Evolutionary conservation across 2,113 vertebrate genomes (phyloP), one percentile per base, ranked within the genome.

Genomic region (Megatriorchis doriae): DNA sequence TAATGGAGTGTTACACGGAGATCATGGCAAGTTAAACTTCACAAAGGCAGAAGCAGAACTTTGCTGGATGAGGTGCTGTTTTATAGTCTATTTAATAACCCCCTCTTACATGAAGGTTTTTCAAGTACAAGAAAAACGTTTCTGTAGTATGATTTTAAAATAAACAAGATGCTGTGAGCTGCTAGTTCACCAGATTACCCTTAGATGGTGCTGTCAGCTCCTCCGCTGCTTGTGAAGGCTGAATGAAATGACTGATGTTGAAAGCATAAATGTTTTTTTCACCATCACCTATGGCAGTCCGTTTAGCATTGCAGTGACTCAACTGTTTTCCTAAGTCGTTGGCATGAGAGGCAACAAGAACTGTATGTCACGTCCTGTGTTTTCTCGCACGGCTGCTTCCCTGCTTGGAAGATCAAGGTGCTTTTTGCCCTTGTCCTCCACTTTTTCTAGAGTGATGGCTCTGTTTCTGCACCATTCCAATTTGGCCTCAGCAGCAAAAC

Each of bases 201-300:
- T 93, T 96, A 96, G 96, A 71, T 86, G 96, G 96, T 94, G 95
- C 94, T 96, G 58, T 83, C 67, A 86, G 88, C 68, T 53, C 50
- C 86, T 82, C 21, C 59, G 38, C 19, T 31, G 55, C 22, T 16
- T 59, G n/a, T 8, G 10, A 55, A 58, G 26, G 29, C 75, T 73
- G 40, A 29, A 14, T 8, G 70, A 45, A 72, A 7, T 10, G 63
- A 4, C 29, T 42, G 11, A 0, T 81, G 55, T 36, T 62, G 55
- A 16, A 79, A 86, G 65, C 43, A 62, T 5, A 53, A 45, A 5
- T 36, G 67, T 52, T 38, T 62, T 56, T 70, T 86, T 58, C 91
- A 61, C 83, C 65, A 67, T 89, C 74, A 23, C 47, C 55, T 29
- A 3, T 26, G 53, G 72, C 65, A 78, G 29, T 8, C 6, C 8